phyloP scores from a whole-genome alignment of 2,797 vertebrate species.

The Muraenolepis orangiensis region DNA sequence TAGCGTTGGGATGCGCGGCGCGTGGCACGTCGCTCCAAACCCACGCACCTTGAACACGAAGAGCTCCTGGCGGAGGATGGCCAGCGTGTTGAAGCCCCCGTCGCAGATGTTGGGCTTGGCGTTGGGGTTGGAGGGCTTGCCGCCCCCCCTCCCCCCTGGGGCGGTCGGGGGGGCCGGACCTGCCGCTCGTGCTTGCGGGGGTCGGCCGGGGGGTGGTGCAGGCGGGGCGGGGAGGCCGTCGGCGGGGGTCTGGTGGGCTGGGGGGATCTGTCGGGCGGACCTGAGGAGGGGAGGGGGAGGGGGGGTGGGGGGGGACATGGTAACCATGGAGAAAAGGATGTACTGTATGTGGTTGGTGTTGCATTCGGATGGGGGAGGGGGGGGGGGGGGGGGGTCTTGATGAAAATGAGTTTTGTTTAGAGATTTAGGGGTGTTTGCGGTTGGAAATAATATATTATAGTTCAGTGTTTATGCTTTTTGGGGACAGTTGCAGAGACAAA shows the following conservation, averaged over 20 bases:
- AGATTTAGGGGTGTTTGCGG: no score
- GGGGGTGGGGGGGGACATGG: neutral
- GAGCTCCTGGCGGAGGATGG: conserved; percentile 94
- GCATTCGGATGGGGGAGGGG: neutral
- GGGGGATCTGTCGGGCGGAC: conserved; percentile 92
- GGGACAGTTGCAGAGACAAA: no score
- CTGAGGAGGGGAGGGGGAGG: conserved; percentile 62
- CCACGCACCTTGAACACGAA: conserved; percentile 94
- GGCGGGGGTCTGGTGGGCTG: conserved; percentile 93
- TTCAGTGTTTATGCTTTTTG: no score
- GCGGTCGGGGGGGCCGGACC: conserved; percentile 86
- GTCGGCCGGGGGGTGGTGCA: conserved; percentile 82
- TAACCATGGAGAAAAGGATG: no score
- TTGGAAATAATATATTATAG: no score
- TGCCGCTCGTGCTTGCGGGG: conserved; percentile 90
- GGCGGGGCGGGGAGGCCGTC: conserved; percentile 89
- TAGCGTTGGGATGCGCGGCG: no score
- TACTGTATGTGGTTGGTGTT: neutral
- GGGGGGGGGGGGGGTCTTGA: no score
- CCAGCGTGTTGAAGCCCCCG: conserved; percentile 97
- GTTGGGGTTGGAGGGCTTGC: conserved; percentile 90
- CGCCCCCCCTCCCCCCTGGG: no score
- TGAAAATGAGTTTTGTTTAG: no score
- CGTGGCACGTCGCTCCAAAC: no score
- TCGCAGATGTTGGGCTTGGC: conserved; percentile 97